Base-by-base conservation (phyloP, 2,797 vertebrate species). In the Pantherophis alleghaniensis region DNA sequence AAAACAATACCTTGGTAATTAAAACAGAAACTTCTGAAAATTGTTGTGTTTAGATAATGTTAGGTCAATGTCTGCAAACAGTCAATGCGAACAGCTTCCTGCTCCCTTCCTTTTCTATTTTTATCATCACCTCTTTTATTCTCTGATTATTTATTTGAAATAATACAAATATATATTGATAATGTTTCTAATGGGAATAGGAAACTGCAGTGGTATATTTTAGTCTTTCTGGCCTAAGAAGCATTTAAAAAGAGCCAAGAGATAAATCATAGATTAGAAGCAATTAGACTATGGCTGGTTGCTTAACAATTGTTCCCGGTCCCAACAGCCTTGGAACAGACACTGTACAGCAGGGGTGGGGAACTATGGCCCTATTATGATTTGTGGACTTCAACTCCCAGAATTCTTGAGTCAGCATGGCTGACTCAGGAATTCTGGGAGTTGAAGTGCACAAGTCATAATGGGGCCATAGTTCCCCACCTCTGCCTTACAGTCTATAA, bases 261-360 rank as follows among this genome's bases (percentile, higher is more conserved):
- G 51, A 63, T 89, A 89, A n/a, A 69, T 89, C 20, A 66, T 87
- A 91, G 24, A 69, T 69, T 63, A 91, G n/a, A 63, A 91, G 87
- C 90, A 93, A 90, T 90, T 91, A 69, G 28, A 66, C 63, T 66
- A 66, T 66, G 12, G 28, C 28, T 66, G 28, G 63, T n/a, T 66
- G 12, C 2, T n/a, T 66, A 69, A 69, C 14, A 69, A 32, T 0
- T 32, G 5, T 32, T 32, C 14, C 28, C 2, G 1, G 66, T 32
- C n/a, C 2, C 66, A 32, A 16, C 13, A 69, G 66, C n/a, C 14
- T 32, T 69, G 66, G n/a, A 69, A 7, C 66, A 69, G 6, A 69
- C 7, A n/a, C 14, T 2, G 18, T 69, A 69, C 14, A 69, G n/a
- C 24, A 61, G 2, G 2, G 24, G 10, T 61, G 24, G 26, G 24